Evolutionary conservation across 2,797 vertebrate species (phyloP), one percentile per base, ranked within the genome.

Genomic region (Falco berigora): DNA sequence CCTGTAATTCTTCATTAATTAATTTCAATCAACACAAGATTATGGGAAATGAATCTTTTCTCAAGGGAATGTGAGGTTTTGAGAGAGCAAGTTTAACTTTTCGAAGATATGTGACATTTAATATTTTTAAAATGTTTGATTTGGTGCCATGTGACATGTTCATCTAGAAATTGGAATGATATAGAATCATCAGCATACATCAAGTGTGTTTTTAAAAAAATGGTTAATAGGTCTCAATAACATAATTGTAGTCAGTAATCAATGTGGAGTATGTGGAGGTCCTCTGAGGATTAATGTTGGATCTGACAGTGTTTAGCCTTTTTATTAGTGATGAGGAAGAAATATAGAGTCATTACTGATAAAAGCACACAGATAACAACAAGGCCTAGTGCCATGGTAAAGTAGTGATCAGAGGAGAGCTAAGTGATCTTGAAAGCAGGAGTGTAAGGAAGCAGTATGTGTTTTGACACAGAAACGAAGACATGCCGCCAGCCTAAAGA

Each of bases 291-390:
- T 88, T 90, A 61, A 71, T 93, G 95, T 90, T 86, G 62, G 56
- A 62, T 82, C 23, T 92, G 56, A 59, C 56, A 53, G 23, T 66
- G 27, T 93, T 96, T 94, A 95, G 94, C 86, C 78, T 94, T 94
- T 91, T 88, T 88, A 80, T 93, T 91, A 83, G 32, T 66, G 68
- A 73, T 69, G 59, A 92, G 47, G 34, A 69, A 63, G 44, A 88
- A 89, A 44, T 78, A 44, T 0, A 47, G 56, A 82, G 19, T 87
- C n/a, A 64, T 81, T 94, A 53, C 50, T 68, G 71, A 56, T 95
- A 32, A 90, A 89, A 92, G 59, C 42, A 46, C 10, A 40, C 0
- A 1, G 34, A 69, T 85, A 67, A 36, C 28, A 75, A 75, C 28
- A 75, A 75, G 20, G 53, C 14, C 62, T 72, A 28, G 18, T 64